phyloP scores from a whole-genome alignment of 2,888 invertebrate species.

The Vesta saturnalis region DNA sequence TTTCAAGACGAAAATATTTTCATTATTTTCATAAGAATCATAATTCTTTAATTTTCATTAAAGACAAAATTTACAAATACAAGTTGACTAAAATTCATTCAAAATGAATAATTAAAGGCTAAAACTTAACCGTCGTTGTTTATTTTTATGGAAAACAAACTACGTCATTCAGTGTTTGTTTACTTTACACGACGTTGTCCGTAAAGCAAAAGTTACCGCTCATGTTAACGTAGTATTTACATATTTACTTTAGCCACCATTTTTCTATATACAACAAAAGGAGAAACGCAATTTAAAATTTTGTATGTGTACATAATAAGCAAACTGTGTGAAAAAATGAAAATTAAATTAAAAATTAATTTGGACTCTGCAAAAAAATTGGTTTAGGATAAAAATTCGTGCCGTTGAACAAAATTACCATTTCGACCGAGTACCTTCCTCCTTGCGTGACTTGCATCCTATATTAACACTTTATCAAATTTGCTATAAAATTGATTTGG shows the following conservation, averaged over 20 bases:
- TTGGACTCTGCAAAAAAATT: constrained; percentile 9
- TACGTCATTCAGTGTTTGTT: constrained; percentile 5
- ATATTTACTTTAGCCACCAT: constrained; percentile 1
- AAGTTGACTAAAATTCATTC: no score
- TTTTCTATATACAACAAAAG: neutral
- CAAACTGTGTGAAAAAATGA: constrained; percentile 10
- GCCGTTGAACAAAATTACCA: constrained; percentile 8
- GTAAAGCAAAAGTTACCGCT: neutral
- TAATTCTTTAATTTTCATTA: no score
- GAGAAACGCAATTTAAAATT: constrained; percentile 3
- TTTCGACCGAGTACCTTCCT: constrained; percentile 5
- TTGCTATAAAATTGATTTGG: constrained; percentile 5
- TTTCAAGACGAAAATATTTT: no score
- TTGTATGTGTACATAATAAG: constrained; percentile 3
- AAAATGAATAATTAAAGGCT: no score
- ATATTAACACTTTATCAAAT: constrained; percentile 12
- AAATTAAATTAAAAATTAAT: constrained; percentile 19
- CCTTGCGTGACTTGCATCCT: constrained; percentile 15
- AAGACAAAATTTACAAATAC: no score
- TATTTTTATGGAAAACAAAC: constrained; percentile 13
- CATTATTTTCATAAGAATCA: no score
- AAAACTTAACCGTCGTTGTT: no score
- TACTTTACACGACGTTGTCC: constrained; percentile 5
- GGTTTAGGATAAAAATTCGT: constrained; percentile 7
- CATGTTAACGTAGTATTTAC: constrained; percentile 13